A percentile compares a stretch with the other conserved stretches of the same genome.
phyloP scores from a whole-genome alignment of 2,113 vertebrate species.

The Neopipo cinnamomea region DNA sequence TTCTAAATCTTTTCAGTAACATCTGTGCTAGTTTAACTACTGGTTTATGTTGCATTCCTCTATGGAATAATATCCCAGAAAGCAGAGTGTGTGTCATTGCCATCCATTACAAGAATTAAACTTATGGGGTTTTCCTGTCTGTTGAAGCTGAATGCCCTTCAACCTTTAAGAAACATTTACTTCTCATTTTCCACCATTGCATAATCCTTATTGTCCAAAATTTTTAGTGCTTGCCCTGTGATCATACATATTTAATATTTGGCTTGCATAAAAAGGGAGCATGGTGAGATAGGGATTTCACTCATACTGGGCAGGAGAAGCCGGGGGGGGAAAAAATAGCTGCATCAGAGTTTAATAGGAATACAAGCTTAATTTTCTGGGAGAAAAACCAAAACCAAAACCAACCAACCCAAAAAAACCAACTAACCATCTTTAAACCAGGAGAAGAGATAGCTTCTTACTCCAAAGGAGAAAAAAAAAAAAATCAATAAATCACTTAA shows the following conservation, averaged over 20 bases:
- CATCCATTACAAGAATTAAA: slow-evolving; percentile 24
- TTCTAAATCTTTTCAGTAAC: slow-evolving; percentile 65
- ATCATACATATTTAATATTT: background rate
- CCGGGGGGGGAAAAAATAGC: background rate
- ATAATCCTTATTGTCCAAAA: background rate
- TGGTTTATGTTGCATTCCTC: slow-evolving; percentile 59
- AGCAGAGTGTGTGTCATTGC: slow-evolving; percentile 7
- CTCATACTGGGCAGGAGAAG: background rate
- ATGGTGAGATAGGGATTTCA: background rate
- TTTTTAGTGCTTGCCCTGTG: background rate
- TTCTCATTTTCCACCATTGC: slow-evolving; percentile 1
- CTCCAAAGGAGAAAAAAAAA: background rate
- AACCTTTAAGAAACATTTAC: background rate
- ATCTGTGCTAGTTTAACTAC: slow-evolving; percentile 67
- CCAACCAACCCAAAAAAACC: background rate
- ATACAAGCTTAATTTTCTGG: background rate
- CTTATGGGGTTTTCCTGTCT: background rate
- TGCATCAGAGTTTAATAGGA: background rate
- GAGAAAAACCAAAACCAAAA: background rate
- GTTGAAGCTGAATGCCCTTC: background rate
- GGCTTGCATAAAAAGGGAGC: background rate
- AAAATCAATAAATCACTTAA: background rate
- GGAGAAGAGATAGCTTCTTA: background rate
- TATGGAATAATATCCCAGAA: slow-evolving; percentile 41
- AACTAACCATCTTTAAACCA: background rate